Evolutionary conservation across 2,113 vertebrate species (phyloP), one percentile per base, ranked within the genome.

Genomic region (Hiodon tergisus): DNA sequence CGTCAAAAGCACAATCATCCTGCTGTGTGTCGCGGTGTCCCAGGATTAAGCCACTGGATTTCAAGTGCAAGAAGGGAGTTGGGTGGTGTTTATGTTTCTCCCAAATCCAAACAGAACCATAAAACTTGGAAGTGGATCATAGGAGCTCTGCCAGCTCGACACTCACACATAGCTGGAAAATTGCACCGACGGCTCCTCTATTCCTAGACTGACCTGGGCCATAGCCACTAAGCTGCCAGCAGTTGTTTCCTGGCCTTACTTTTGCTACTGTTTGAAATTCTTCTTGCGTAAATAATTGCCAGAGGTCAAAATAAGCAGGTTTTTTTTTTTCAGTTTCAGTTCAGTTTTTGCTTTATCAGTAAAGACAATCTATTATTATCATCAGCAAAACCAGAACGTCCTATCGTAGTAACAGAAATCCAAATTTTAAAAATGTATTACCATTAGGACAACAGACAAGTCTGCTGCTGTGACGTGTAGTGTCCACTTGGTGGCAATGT

Each of bases 401-500:
- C 52, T 6, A 66, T 47, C 14, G 47, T 46, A 63, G 62, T 16
- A 63, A 62, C 7, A 14, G 31, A 7, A 48, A 55, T 31, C 14
- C 46, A 3, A 46, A 59, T 70, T 17, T 3, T 10, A 57, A 63
- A 63, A 70, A 71, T 17, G 58, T 6, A 1, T 57, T 2, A 16
- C 4, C 8, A 16, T 47, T 60, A 48, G 5, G 70, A 48, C 57
- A 55, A 3, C 14, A n/a, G 57, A 55, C 6, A 4, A 47, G 13
- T n/a, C 8, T 6, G 47, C 51, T 63, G 67, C 9, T 13, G 48
- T 53, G 5, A 48, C 16, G 5, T 10, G 2, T n/a, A 11, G n/a
- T 9, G 7, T 52, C 69, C 76, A 77, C 61, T 67, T 55, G 76
- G 60, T 57, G 76, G 76, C 76, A 77, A 61, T 77, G 61, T 67